A percentile compares a stretch with the other conserved stretches of the same genome.
These are phyloP conservation scores for Drosophila seguyi DNA, from an alignment of 1,140 invertebrate species.

Conservation along the genomic window DNA sequence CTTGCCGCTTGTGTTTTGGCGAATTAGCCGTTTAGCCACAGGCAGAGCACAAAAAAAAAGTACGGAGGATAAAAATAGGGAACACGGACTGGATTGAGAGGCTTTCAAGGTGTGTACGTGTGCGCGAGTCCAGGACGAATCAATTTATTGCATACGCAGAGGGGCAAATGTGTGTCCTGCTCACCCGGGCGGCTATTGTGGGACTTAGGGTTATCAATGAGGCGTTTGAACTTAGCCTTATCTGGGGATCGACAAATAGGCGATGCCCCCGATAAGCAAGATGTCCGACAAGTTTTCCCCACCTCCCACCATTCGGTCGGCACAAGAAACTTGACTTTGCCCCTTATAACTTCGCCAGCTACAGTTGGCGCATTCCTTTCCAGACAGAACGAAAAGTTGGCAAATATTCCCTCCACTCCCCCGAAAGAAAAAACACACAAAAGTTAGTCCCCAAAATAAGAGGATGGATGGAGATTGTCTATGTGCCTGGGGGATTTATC, in stretches of 20 bases:
- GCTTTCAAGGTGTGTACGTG: slow-evolving; percentile 62
- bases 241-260: slow-evolving; percentile 24
- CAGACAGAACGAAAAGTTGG: slow-evolving; percentile 57
- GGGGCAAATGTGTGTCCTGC: slow-evolving; percentile 23
- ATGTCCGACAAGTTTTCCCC: slow-evolving; percentile 44
- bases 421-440: slow-evolving; percentile 39
- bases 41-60: slow-evolving; percentile 4
- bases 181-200: slow-evolving; percentile 46
- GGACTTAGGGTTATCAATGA: slow-evolving; percentile 54
- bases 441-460: slow-evolving; percentile 34
- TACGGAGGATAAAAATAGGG: not conserved
- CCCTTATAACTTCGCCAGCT: slow-evolving; percentile 54
- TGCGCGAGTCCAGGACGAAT: slow-evolving; percentile 35
- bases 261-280: slow-evolving; percentile 38
- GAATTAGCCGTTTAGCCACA: slow-evolving; percentile 69
- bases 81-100: slow-evolving; percentile 5
- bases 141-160: slow-evolving; percentile 74
- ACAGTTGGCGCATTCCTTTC: slow-evolving; percentile 45
- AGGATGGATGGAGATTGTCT: slow-evolving; percentile 26
- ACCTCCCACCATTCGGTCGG: not conserved
- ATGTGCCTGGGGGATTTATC: slow-evolving; percentile 38
- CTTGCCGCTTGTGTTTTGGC: slow-evolving; percentile 53
- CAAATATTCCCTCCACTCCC: slow-evolving; percentile 45
- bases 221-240: slow-evolving; percentile 54
- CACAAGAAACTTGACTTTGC: slow-evolving; percentile 44